Conservation (phyloP, 2,113 vertebrate species). For the Cyrtonyx montezumae region DNA sequence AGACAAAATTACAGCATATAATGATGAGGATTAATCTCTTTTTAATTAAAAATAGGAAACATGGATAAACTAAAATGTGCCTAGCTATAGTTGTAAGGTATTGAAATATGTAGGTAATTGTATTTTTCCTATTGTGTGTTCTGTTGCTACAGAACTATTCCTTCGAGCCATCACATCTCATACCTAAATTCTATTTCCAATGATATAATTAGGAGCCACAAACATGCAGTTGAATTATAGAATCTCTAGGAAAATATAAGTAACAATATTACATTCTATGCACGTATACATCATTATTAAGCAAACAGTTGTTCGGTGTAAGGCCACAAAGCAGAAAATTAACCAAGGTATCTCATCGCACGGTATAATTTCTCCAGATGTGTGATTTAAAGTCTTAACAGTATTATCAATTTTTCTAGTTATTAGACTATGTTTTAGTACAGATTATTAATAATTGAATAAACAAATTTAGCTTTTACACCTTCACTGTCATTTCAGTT, state of each 20-base stretch:
- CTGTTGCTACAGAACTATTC: neutral
- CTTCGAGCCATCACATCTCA: constrained; percentile 5
- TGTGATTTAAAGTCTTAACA: constrained; percentile 10
- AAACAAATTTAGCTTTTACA: neutral
- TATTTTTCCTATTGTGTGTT: neutral
- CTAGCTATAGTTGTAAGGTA: neutral
- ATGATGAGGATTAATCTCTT: constrained; percentile 13
- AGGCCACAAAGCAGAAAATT: constrained; percentile 47
- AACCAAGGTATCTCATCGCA: constrained; percentile 10
- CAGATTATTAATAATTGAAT: neutral
- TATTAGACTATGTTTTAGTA: neutral
- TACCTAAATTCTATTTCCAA: neutral
- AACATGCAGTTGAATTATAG: constrained; percentile 11
- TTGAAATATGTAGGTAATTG: constrained; percentile 43
- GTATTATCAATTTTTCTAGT: neutral
- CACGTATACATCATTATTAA: constrained; percentile 5
- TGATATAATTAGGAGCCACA: constrained; percentile 3
- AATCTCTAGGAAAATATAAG: neutral
- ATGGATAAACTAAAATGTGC: neutral
- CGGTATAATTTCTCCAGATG: constrained; percentile 12
- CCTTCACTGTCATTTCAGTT: neutral
- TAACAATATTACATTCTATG: constrained; percentile 7
- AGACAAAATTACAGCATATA: neutral
- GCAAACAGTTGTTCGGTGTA: neutral
- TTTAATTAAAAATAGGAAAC: constrained; percentile 53